phyloP scores from a whole-genome alignment of 2,888 invertebrate genomes.

The Lithophane ornitopus region DNA sequence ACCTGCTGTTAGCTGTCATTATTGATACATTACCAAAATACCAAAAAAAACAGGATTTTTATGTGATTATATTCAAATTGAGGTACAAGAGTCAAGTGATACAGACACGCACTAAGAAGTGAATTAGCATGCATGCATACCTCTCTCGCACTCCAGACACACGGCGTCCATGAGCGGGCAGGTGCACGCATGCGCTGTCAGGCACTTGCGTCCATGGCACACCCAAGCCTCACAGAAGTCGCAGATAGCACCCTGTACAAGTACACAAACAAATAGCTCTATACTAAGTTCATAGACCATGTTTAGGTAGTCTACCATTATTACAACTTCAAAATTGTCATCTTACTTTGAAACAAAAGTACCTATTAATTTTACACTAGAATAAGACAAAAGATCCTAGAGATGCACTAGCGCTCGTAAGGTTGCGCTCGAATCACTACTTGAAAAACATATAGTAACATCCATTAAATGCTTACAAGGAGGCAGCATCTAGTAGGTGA shows the following conservation, averaged over 20 bases:
- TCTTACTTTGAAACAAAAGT: background rate
- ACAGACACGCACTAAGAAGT: background rate
- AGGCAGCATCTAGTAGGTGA: background rate
- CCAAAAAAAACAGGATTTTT: too few species aligned
- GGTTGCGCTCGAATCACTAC: too few species aligned
- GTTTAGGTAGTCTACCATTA: background rate
- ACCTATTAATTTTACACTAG: background rate
- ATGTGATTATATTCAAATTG: too few species aligned
- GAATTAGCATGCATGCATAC: slow-evolving; percentile 65
- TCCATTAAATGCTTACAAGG: background rate
- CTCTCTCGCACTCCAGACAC: slow-evolving; percentile 97
- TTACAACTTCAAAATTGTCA: background rate
- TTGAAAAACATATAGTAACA: background rate
- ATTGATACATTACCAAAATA: too few species aligned
- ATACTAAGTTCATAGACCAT: background rate
- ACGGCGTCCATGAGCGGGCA: slow-evolving; percentile 97
- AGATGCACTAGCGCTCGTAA: too few species aligned
- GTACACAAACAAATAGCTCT: background rate
- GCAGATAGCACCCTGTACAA: slow-evolving; percentile 96
- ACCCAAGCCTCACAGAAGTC: slow-evolving; percentile 99
- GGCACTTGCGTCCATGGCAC: slow-evolving; percentile 98
- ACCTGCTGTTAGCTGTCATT: too few species aligned
- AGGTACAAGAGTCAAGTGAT: background rate
- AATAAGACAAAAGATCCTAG: too few species aligned
- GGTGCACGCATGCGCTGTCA: slow-evolving; percentile 97